A percentile compares a stretch with the other conserved stretches of the same genome.
Conservation (phyloP, 2,888 invertebrate species). For the Prosopocoilus inquinatus region DNA sequence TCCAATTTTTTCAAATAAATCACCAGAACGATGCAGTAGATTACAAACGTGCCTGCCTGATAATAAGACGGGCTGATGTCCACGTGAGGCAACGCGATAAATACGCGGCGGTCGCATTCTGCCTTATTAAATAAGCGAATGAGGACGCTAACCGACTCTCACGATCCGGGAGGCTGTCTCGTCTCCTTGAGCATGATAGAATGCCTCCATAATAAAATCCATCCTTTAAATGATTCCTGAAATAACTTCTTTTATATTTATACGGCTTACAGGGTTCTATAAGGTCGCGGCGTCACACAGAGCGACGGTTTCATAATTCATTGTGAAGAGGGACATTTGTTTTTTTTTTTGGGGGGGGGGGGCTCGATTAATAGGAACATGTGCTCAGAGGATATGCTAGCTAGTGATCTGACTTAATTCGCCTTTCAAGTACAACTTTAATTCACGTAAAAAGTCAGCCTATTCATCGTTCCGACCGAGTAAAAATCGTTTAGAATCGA, state of each 20-base stretch:
- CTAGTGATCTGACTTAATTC: too few species aligned
- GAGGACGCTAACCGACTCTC: background rate
- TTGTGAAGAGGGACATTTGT: background rate
- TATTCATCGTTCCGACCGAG: too few species aligned
- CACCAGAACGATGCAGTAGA: background rate
- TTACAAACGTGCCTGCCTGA: background rate
- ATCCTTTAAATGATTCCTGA: constrained; percentile 2
- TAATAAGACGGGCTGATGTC: background rate
- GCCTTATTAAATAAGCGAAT: constrained; percentile 1
- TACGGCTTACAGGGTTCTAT: too few species aligned
- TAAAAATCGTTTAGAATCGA: too few species aligned
- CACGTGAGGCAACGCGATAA: background rate
- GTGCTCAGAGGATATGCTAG: too few species aligned
- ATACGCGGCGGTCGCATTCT: background rate
- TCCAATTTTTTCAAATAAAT: background rate
- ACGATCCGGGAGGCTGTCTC: background rate
- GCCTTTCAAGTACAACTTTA: too few species aligned
- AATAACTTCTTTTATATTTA: background rate
- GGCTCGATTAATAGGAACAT: too few species aligned
- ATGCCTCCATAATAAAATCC: constrained; percentile 2
- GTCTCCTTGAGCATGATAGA: background rate
- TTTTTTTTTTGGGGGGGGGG: too few species aligned
- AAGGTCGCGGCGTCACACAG: background rate
- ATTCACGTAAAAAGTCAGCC: too few species aligned
- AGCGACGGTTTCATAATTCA: constrained; percentile 1